A percentile compares a stretch with the other conserved stretches of the same genome.
Conservation (phyloP, 2,113 vertebrate species). For the Apeltes quadracus region DNA sequence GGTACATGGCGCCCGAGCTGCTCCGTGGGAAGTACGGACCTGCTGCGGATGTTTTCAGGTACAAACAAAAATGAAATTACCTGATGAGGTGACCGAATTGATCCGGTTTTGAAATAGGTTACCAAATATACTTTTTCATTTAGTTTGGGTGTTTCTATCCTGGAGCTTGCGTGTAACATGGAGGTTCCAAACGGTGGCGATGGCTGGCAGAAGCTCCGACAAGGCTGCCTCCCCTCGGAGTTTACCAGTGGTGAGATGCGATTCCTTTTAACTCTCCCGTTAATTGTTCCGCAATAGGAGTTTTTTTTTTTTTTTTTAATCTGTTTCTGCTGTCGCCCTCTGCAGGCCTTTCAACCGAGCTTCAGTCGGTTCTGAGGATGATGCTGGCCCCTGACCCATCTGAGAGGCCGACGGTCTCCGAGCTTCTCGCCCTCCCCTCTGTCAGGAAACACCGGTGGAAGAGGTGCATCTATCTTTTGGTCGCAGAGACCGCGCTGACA, state of each 20-base stretch:
- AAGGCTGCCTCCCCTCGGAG: constrained; percentile 85
- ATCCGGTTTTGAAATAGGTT: background rate
- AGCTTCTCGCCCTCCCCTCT: constrained; percentile 80
- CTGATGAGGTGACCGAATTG: background rate
- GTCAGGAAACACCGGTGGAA: constrained; percentile 81
- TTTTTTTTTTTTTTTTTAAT: background rate
- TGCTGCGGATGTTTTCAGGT: constrained; percentile 92
- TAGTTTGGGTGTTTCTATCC: constrained; percentile 89
- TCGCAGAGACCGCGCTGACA: constrained; percentile 71
- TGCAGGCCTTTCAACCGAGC: constrained; percentile 84
- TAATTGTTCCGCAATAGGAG: rapidly evolving
- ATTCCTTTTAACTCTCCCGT: background rate
- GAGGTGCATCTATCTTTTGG: constrained; percentile 71
- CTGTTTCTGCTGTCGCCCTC: background rate
- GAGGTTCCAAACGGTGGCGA: constrained; percentile 89
- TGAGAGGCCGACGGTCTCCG: constrained; percentile 79
- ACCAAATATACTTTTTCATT: constrained; percentile 7
- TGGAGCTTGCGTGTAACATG: constrained; percentile 90
- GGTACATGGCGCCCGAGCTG: constrained; percentile 92
- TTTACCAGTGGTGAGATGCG: constrained; percentile 82
- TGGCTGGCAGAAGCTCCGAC: constrained; percentile 90
- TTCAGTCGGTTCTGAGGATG: constrained; percentile 82
- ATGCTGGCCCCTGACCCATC: constrained; percentile 86
- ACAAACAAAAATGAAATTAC: background rate
- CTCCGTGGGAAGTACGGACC: constrained; percentile 84